Conservation (phyloP, 2,797 vertebrate species). For the Enteromius paludinosus region DNA sequence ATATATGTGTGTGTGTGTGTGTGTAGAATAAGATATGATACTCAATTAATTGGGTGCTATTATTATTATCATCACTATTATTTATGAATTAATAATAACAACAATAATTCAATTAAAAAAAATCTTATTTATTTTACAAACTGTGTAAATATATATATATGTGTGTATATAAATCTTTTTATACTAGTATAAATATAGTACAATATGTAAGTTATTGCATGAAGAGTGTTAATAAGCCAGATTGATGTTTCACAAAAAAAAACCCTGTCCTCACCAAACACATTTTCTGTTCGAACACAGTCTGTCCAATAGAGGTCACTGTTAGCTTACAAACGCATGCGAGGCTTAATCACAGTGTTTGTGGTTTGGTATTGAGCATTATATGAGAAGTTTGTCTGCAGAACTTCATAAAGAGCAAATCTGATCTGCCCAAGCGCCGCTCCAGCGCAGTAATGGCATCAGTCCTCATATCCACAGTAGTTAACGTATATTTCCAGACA, state of each 20-base stretch:
- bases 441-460: not conserved
- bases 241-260: not conserved
- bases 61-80: no score
- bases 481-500: not conserved
- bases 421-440: not conserved
- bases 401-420: conserved; percentile 10
- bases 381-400: conserved; percentile 12
- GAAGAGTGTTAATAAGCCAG: not conserved
- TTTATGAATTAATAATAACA: no score
- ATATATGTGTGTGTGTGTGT: no score
- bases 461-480: not conserved
- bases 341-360: conserved; percentile 1
- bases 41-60: no score
- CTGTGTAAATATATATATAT: no score
- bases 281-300: not conserved
- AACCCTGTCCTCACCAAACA: not conserved
- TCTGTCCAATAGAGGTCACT: conserved; percentile 58
- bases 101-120: no score
- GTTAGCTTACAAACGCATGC: conserved; percentile 29
- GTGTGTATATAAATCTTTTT: no score
- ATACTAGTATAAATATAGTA: not conserved
- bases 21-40: no score
- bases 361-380: conserved; percentile 33
- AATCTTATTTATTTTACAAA: no score
- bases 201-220: not conserved